Evolutionary conservation across 2,797 vertebrate genomes (phyloP).

Genomic region (Fistularia tabacaria): DNA sequence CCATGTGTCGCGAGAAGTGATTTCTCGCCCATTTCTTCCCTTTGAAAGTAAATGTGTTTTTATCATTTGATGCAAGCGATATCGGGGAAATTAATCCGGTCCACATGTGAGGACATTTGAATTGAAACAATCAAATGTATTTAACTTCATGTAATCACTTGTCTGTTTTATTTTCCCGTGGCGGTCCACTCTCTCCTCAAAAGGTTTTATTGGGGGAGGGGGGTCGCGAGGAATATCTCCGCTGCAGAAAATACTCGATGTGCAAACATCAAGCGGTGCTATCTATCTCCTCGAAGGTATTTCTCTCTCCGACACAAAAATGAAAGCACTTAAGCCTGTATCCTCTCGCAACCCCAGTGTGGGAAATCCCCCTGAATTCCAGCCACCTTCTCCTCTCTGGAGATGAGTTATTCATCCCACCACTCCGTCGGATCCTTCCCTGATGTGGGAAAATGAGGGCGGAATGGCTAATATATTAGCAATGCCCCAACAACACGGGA

Average conservation of each 20-base stretch:
- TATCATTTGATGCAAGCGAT: constrained; percentile 1
- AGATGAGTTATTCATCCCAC: constrained; percentile 51
- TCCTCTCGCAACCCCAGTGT: constrained; percentile 56
- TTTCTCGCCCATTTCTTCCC: constrained; percentile 25
- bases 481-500: constrained; percentile 9
- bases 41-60: constrained; percentile 30
- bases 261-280: constrained; percentile 39
- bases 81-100: neutral
- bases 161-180: constrained; percentile 35
- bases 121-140: constrained; percentile 23
- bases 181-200: constrained; percentile 17
- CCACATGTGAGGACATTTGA: constrained; percentile 4
- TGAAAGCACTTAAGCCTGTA: constrained; percentile 50
- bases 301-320: constrained; percentile 42
- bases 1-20: constrained; percentile 25
- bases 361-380: constrained; percentile 70
- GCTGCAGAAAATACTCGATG: constrained; percentile 8
- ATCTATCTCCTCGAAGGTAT: constrained; percentile 42
- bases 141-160: constrained; percentile 42
- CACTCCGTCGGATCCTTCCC: constrained; percentile 36
- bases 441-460: constrained; percentile 7
- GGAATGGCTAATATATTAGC: constrained; percentile 1
- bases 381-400: constrained; percentile 50
- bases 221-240: constrained; percentile 5
- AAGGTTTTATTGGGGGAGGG: constrained; percentile 43